Evolutionary conservation across 2,113 vertebrate genomes (phyloP), one percentile per base, ranked within the genome.

Genomic region (Salvelinus sp.): DNA sequence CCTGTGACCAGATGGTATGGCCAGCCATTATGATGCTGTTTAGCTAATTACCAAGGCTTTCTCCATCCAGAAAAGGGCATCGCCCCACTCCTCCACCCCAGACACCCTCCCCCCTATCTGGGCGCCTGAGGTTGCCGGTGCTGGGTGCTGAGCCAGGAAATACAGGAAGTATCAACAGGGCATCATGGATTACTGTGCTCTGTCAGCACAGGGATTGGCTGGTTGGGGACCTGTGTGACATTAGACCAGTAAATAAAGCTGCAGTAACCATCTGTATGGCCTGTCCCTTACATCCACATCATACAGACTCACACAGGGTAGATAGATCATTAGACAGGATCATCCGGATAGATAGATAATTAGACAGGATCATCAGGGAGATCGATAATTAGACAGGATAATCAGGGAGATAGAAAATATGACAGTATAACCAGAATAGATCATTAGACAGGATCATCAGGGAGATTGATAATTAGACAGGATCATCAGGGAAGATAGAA

Each of bases 11-110:
- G 91, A 93, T 92, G 92, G 90, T 44, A 25, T 62, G 54, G 79
- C 82, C 81, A 80, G 75, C 75, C 73, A 90, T 88, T 81, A 87
- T 77, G 86, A 85, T 90, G 83, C 84, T 86, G 81, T 87, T 90
- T 90, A 87, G 87, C 75, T 93, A 89, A 93, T 93, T 90, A 90
- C 85, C 85, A 85, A 86, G 82, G 82, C 81, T 85, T 70, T 27
- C 76, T 80, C 79, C 54, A 57, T 65, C 65, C 74, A 65, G 72
- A 65, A 58, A 65, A 69, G 64, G 64, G 70, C 70, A 62, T 27
- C 6, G 23, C 65, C 63, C 72, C 16, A 20, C 73, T 73, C 75
- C 50, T 72, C 74, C 66, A 79, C 77, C 80, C 75, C 67, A 72
- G 62, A 73, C 77, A 77, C 79, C 73, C 65, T 78, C 47, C 72